These are phyloP conservation scores for Pristionchus mayeri DNA, from an alignment of 2,888 invertebrate genomes.

Conservation along the genomic window DNA sequence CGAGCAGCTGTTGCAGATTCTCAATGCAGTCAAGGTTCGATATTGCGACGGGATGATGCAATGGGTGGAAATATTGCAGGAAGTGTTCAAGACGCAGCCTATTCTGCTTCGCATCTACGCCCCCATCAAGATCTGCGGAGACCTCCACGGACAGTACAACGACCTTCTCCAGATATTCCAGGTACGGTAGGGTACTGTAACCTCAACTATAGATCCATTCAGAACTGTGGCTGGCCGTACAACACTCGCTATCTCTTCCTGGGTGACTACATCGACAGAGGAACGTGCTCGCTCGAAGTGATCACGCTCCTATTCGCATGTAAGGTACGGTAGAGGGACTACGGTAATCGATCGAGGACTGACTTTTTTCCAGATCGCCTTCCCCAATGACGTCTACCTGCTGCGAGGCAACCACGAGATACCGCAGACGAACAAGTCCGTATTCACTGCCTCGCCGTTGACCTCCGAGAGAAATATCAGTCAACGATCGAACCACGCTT, in stretches of 20 bases:
- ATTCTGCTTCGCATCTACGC: slow-evolving; percentile 53
- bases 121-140: slow-evolving; percentile 60
- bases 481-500: not conserved
- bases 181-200: slow-evolving; percentile 33
- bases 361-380: slow-evolving; percentile 52
- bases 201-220: not conserved
- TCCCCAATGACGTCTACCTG: slow-evolving; percentile 62
- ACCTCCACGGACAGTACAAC: slow-evolving; percentile 60
- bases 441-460: too few relatives aligned
- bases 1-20: slow-evolving; percentile 26
- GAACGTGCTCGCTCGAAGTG: slow-evolving; percentile 51
- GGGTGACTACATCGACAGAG: slow-evolving; percentile 60
- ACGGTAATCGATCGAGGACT: not conserved
- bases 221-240: slow-evolving; percentile 64
- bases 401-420: slow-evolving; percentile 68
- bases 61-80: slow-evolving; percentile 1
- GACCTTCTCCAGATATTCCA: slow-evolving; percentile 61
- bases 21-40: slow-evolving; percentile 19
- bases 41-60: not conserved
- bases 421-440: slow-evolving; percentile 57
- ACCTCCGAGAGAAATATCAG: not conserved
- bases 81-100: slow-evolving; percentile 42
- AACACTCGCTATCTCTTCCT: slow-evolving; percentile 63
- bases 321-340: slow-evolving; percentile 16
- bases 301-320: slow-evolving; percentile 46